Evolutionary conservation across 2,113 vertebrate genomes (phyloP), one percentile per base, ranked within the genome.

Genomic region (Oreamnos americanus): DNA sequence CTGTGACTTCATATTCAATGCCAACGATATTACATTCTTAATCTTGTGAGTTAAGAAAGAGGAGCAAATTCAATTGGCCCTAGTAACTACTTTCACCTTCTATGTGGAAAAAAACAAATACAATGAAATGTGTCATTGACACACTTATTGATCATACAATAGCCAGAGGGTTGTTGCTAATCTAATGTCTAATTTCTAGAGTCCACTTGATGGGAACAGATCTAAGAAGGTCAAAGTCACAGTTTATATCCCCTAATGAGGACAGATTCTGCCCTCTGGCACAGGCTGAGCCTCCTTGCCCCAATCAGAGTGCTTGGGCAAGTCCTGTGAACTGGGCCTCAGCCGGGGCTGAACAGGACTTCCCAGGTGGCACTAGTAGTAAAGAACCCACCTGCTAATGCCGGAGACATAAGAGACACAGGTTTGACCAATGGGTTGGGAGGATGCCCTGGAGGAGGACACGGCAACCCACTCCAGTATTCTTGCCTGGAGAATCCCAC

Each of bases 51-150:
- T 33, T 49, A 51, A 49, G 76, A 79, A 81, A 49, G 47, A 51
- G 53, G 10, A 92, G 74, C 62, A 90, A 71, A 91, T 62, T 82
- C 19, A 88, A 6, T 43, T 91, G 87, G 53, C 21, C 43, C 55
- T 92, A 60, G 79, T 62, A 57, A 83, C 57, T 60, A 9, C 64
- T 60, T 96, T 97, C 5, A 78, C 47, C 33, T 87, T 91, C 57
- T 83, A 28, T 51, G 16, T 86, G 30, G 19, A 33, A 51, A 81
- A 81, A 81, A 51, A 76, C 15, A 62, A 58, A 62, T 55, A 93
- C 49, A 74, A 85, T 81, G 71, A 97, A 92, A 92, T 45, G 12
- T 3, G 39, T 93, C 57, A 82, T 89, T 97, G 71, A 91, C 62
- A 90, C 9, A 83, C 11, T 85, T 96, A 64, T 13, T 97, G 92